These are phyloP conservation scores for Galeopterus variegatus DNA, from an alignment of 2,113 vertebrate species.

Conservation along the genomic window DNA sequence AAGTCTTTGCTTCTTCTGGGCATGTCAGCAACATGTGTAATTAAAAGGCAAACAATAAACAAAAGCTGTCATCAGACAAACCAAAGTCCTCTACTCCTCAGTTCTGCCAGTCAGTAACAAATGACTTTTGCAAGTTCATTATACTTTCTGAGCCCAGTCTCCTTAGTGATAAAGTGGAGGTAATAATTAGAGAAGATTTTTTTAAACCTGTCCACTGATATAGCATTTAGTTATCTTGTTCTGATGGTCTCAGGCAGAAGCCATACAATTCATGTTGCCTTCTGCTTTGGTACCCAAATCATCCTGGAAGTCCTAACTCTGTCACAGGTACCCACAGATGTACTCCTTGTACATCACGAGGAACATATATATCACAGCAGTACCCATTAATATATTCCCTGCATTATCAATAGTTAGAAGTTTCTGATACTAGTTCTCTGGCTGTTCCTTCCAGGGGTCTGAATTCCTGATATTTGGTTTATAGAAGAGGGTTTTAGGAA, in stretches of 20 bases:
- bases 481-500: not conserved
- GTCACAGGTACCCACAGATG: not conserved
- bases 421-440: not conserved
- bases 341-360: not conserved
- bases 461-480: not conserved
- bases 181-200: not conserved
- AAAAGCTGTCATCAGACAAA: not conserved
- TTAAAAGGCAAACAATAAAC: not conserved
- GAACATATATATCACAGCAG: not conserved
- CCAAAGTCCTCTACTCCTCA: not conserved
- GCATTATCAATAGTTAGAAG: not conserved
- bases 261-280: not conserved
- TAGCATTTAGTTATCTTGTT: not conserved
- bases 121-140: not conserved
- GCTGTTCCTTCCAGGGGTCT: not conserved
- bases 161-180: not conserved
- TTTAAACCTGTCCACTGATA: not conserved
- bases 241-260: not conserved
- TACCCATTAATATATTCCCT: not conserved
- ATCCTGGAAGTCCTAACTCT: not conserved
- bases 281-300: not conserved
- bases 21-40: not conserved
- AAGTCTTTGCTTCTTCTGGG: not conserved
- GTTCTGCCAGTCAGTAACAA: not conserved
- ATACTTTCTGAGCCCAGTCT: not conserved